Evolutionary conservation across 2,113 vertebrate genomes (phyloP), one percentile per base, ranked within the genome.

Genomic region (Cephalopterus ornatus): DNA sequence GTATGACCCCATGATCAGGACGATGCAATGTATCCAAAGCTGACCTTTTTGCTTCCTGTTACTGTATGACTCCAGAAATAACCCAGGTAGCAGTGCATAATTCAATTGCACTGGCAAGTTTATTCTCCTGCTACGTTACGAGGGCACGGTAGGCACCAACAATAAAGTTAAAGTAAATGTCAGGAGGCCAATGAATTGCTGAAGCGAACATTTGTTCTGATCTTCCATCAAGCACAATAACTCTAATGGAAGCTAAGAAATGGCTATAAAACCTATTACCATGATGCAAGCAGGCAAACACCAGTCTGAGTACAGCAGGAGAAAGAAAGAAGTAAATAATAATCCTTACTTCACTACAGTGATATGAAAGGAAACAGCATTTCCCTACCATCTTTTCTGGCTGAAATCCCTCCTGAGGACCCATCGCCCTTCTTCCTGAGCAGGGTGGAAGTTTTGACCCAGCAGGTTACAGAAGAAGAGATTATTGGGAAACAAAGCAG

Each of bases 151-250:
- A 94, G 90, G 67, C 90, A 96, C 92, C 96, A 84, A 93, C 95
- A 97, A 94, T 92, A 96, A 93, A 95, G 93, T 95, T 93, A 94
- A 89, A 96, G 85, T 84, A 95, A 97, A 96, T 94, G 96, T 97
- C 96, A 94, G 80, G 44, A 93, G 95, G 83, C 75, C 96, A 96
- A 89, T 63, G 93, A 95, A 96, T 93, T 94, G 90, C 95, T 89
- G 95, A 95, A 85, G 65, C 9, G 4, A 94, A 75, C 85, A 75
- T 96, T 90, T 92, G 91, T 95, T 96, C 93, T 84, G 72, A 96
- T 96, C 82, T 94, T 90, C 90, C 76, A 96, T 84, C 92, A 86
- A 84, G 79, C 52, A 94, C 93, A 93, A 78, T 96, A 96, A 93
- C 65, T 94, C 79, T 95, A 92, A 97, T 91, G 76, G 76, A 96